Evolutionary conservation across 2,113 vertebrate genomes (phyloP), one percentile per base, ranked within the genome.

Genomic region (Oriolus oriolus): DNA sequence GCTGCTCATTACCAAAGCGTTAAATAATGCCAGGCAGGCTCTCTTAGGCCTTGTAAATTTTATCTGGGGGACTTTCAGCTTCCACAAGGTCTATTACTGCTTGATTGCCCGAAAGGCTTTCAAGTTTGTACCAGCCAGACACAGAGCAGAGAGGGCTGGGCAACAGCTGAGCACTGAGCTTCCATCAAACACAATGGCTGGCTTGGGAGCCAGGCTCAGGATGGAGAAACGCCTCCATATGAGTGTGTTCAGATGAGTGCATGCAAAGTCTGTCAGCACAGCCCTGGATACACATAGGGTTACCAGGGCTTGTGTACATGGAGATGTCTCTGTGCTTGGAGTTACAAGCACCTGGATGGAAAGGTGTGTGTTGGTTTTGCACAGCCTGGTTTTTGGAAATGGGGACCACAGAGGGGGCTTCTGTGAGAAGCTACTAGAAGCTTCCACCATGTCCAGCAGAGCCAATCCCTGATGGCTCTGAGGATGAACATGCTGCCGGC

Each of bases 41-140:
- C 91, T 87, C 78, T 45, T 61, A 87, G 88, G 77, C 68, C 86
- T 63, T 91, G 49, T 84, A 84, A 90, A 90, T 92, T 92, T 90
- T 84, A 57, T 53, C 63, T 33, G 45, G 82, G 87, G 81, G 68
- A 90, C 68, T 65, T 77, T 26, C 27, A 56, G 80, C 60, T 80
- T 95, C 95, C 56, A 60, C 75, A 60, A 76, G 64, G 57, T 89
- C 90, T 89, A 35, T 96, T 82, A 87, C 22, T 47, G 54, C 80
- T 79, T 49, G 88, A 95, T 75, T 90, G 86, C 74, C 86, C 26
- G 5, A 78, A 94, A 95, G 81, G 68, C 70, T 75, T 80, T 81
- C 41, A 8, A 8, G 53, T 78, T 83, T 61, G 71, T 37, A 41
- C 24, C 64, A 66, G 79, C 13, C 20, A 30, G 60, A 39, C 30